Base-by-base conservation (phyloP, 1,140 invertebrate genomes). In the Metopolophium dirhodum region DNA sequence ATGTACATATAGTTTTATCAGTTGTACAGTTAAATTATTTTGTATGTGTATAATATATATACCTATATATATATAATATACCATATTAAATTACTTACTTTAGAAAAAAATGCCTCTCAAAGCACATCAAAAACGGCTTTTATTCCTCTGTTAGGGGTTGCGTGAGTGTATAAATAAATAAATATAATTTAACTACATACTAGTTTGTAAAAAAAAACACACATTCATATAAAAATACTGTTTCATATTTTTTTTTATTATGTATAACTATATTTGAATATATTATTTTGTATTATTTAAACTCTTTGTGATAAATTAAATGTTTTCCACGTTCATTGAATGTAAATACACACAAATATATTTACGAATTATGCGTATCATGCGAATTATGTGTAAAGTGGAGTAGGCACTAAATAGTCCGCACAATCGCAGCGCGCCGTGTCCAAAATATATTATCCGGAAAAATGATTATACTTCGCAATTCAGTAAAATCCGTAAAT, bases 291-390 rank as follows among this genome's bases (percentile, higher is more conserved):
- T 8, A 20, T 35, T 83, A 83, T 35, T 83, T 23, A 83, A 83
- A 37, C 35, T 37, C 4, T 83, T 83, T 23, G 37, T 68, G 35
- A 83, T 23, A 37, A 41, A 23, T 23, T 37, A 41, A 83, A 37
- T 83, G 82, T 83, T 83, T 41, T 83, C 22, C 41, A 83, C 82
- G 82, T 41, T 83, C 22, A 37, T 83, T 83, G 82, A 83, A 83
- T 83, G 23, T 37, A 83, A 82, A 83, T 41, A n/a, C n/a, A 41
- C 41, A 26, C 9, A 85, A 45, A 26, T 41, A 85, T 85, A 45
- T 85, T 85, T 54, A 54, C 26, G 41, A 85, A 41, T 85, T 41
- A 23, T 85, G 82, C 7, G 22, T 85, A 51, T 51, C 18, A 18
- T 20, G 18, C 23, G 82, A 85, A 41, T 85, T 85, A 26, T 85